Base-by-base conservation (phyloP, 2,797 vertebrate genomes). In the Acanthurus leucopareius region DNA sequence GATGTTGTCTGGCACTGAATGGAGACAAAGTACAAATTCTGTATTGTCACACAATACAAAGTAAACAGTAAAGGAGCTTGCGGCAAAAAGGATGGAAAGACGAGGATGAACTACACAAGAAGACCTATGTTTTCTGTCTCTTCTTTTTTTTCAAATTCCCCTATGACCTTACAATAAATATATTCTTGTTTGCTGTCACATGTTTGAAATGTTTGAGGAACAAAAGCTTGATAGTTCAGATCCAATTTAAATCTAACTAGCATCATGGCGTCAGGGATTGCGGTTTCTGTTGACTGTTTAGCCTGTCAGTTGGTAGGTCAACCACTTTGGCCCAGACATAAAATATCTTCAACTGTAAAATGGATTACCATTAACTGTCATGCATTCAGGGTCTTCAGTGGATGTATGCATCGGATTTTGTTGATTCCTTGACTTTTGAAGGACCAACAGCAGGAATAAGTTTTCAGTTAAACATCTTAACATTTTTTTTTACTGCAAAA, bases 21-120 rank as follows among this genome's bases (percentile, higher is more conserved):
- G 20, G 40, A 84, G 54, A 69, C 61, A 2, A 85, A 65, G 44
- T 45, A 52, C 47, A 77, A 69, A 52, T 58, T 54, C 28, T 38
- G 32, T 17, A 15, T 16, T 1, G n/a, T 68, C 42, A 35, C 19
- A 40, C 0, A 3, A 73, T 57, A n/a, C 32, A 25, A 10, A 45
- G 25, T 10, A 60, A 72, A 69, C 45, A 58, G 45, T 3, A 14
- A 51, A 13, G 35, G 9, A 35, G 1, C 22, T 47, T 7, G 22
- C 49, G 44, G 51, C 42, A 69, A 20, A 77, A 63, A 61, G 5
- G 8, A 64, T 67, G 25, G 0, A 5, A 53, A 22, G 28, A 48
- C 4, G 22, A 48, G 5, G 40, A 42, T 54, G 35, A 47, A 40
- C 42, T 71, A 19, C 0, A 2, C 7, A 10, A 63, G 10, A 22